phyloP scores from a whole-genome alignment of 2,888 invertebrate species.

The Tortricodes alternella region DNA sequence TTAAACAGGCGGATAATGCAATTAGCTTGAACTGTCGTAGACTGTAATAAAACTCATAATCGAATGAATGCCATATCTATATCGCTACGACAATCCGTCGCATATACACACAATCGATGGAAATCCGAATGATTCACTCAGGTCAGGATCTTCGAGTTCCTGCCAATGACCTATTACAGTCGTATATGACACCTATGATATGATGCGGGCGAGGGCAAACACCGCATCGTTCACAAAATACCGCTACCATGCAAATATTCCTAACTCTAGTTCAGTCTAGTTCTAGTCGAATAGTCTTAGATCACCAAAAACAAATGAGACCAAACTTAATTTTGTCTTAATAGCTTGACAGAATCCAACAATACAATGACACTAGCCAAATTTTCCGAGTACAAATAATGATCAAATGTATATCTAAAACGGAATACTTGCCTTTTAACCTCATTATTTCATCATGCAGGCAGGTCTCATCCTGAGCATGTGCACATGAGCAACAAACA shows the following conservation, averaged over 20 bases:
- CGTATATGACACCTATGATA: constrained; percentile 15
- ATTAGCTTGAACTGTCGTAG: not conserved
- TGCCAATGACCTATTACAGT: constrained; percentile 76
- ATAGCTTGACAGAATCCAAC: no score
- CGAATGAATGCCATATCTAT: not conserved
- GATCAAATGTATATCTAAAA: no score
- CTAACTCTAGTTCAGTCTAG: not conserved
- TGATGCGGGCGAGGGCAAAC: constrained; percentile 27
- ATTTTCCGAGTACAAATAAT: no score
- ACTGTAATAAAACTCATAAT: not conserved
- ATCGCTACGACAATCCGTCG: not conserved
- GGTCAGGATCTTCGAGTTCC: constrained; percentile 60
- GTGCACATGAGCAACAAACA: no score
- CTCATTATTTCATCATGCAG: no score
- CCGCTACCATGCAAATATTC: constrained; percentile 1
- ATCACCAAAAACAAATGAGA: not conserved
- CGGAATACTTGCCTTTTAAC: no score
- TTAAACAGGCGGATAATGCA: not conserved
- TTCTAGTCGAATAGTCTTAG: no score
- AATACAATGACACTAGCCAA: no score
- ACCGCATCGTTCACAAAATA: constrained; percentile 17
- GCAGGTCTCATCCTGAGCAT: no score
- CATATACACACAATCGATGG: constrained; percentile 16
- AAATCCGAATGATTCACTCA: constrained; percentile 45
- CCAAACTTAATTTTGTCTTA: no score